These are phyloP conservation scores for Cantharis rufa DNA, from an alignment of 2,888 invertebrate species.

Conservation along the genomic window DNA sequence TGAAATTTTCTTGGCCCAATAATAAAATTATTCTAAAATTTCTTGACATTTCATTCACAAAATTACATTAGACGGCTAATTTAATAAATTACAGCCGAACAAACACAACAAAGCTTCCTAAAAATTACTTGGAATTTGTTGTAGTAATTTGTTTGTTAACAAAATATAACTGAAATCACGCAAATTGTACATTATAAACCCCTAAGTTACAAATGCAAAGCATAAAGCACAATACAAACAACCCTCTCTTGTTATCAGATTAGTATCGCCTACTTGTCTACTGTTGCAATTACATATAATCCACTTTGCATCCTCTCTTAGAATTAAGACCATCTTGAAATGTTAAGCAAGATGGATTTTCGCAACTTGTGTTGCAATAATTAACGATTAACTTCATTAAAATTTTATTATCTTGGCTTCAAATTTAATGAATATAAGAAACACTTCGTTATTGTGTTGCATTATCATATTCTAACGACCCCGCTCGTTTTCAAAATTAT, in stretches of 20 bases:
- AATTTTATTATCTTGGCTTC: not conserved
- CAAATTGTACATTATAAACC: constrained; percentile 25
- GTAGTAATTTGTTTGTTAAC: not conserved
- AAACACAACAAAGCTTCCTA: not conserved
- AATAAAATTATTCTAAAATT: not conserved
- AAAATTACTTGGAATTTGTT: not conserved
- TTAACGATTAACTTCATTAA: not conserved
- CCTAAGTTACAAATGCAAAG: constrained; percentile 21
- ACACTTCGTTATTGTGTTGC: not conserved
- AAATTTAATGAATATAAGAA: not conserved
- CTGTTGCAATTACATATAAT: not conserved
- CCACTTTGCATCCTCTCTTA: constrained; percentile 1
- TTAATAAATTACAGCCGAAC: not conserved
- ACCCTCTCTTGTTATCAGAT: constrained; percentile 23
- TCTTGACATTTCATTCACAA: not conserved
- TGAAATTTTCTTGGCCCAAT: not conserved
- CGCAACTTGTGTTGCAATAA: not conserved
- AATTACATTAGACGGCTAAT: not conserved
- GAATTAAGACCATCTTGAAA: not conserved
- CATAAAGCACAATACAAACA: constrained; percentile 23
- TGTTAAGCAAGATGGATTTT: not conserved
- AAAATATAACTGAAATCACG: constrained; percentile 12
- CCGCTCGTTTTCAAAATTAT: not conserved
- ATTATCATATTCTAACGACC: not conserved
- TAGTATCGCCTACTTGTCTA: not conserved